These are phyloP conservation scores for Platerodrilus igneus DNA, from an alignment of 2,888 invertebrate species.

Conservation along the genomic window DNA sequence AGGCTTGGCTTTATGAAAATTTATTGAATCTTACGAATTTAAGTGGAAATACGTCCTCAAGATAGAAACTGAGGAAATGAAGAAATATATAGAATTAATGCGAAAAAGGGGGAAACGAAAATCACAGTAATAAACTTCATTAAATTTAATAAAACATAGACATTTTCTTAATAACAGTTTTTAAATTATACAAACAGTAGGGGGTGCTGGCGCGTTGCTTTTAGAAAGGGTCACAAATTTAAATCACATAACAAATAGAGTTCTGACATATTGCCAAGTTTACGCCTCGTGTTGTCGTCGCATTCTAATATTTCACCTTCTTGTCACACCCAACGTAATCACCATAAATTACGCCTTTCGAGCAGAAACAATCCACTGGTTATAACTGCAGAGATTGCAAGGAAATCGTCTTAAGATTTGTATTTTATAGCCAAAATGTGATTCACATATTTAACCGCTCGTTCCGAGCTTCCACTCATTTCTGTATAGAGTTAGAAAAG, in stretches of 20 bases:
- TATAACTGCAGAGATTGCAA: too few species aligned
- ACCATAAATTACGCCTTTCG: slow-evolving; percentile 29
- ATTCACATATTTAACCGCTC: too few species aligned
- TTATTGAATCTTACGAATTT: slow-evolving; percentile 19
- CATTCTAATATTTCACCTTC: slow-evolving; percentile 35
- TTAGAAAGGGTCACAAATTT: too few species aligned
- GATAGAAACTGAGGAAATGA: slow-evolving; percentile 21
- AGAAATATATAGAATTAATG: slow-evolving; percentile 24
- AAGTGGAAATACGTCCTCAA: slow-evolving; percentile 18
- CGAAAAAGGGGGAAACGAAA: slow-evolving; percentile 22
- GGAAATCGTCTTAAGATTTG: too few species aligned
- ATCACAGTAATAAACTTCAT: slow-evolving; percentile 26
- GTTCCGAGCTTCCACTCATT: too few species aligned
- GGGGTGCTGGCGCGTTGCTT: too few species aligned
- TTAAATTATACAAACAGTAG: too few species aligned
- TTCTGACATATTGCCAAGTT: slow-evolving; percentile 30
- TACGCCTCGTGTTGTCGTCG: slow-evolving; percentile 30
- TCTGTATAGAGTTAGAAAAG: too few species aligned
- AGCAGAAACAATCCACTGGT: slow-evolving; percentile 17
- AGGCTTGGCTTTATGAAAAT: slow-evolving; percentile 15
- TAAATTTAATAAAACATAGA: slow-evolving; percentile 25
- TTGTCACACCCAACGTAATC: slow-evolving; percentile 34
- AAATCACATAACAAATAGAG: too few species aligned
- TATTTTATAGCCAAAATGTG: too few species aligned
- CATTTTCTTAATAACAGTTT: slow-evolving; percentile 18